Base-by-base conservation (phyloP, 2,888 invertebrate genomes). In the Latrodectus elegans region DNA sequence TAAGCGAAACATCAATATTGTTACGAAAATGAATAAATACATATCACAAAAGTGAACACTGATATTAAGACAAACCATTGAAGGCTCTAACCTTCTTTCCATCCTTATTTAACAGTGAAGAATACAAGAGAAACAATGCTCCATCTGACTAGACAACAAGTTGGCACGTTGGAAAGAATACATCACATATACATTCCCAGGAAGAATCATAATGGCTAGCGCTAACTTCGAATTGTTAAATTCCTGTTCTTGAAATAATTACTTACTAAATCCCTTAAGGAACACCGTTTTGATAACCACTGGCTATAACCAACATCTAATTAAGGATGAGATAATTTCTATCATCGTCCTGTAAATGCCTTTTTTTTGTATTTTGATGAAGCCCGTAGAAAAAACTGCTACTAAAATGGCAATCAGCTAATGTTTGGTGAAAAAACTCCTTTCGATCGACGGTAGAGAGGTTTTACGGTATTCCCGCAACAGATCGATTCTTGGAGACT, bases 261-360 rank as follows among this genome's bases (percentile, higher is more conserved):
- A 38, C 38, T 38, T 26, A 49, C 53, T 78, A 60, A 71, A 38
- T 64, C 12, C 17, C 64, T 53, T 68, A 77, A 71, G 72, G 64
- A 83, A 78, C 84, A 84, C 84, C 78, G 78, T 84, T 84, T 84
- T 84, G 77, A 78, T 84, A 84, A 84, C 84, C 84, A 84, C 84
- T 84, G 84, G 84, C 77, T 67, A 73, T 84, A 73, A 84, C 65
- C 77, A 84, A 78, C 84, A 73, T 84, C 78, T 72, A 81, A 67
- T 73, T 72, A 60, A 78, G 84, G 84, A 84, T 76, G 71, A 71
- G 71, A 76, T 52, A 71, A 76, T 70, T 76, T 76, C 52, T 22
- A 76, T 83, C 75, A 6, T 75, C 82, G 76, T 76, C 78, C 77
- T 55, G 60, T 78, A 84, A 78, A 84, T 77, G 78, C 65, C 70